Evolutionary conservation across 2,797 vertebrate genomes (phyloP).

Genomic region (Staurois parvus): DNA sequence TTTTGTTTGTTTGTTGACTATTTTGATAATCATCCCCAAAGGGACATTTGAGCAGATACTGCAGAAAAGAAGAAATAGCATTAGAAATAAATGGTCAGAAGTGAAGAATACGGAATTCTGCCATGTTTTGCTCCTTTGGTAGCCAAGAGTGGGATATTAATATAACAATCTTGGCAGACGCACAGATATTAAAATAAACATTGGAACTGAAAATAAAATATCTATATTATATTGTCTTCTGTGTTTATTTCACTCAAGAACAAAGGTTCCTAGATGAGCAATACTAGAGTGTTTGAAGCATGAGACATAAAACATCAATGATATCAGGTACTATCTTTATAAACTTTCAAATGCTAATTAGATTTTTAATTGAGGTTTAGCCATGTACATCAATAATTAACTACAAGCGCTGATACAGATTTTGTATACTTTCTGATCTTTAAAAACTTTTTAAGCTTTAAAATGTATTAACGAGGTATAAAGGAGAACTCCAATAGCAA

Average conservation of each 20-base stretch:
- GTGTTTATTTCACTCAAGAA: slow-evolving; percentile 1
- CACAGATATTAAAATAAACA: slow-evolving; percentile 1
- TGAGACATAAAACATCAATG: neutral
- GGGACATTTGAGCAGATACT: no score
- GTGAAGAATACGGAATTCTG: neutral
- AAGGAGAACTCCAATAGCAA: no score
- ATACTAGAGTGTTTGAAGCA: neutral
- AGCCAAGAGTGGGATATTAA: slow-evolving; percentile 32
- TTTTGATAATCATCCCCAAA: no score
- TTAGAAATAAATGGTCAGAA: neutral
- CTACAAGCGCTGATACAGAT: neutral
- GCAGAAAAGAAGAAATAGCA: no score
- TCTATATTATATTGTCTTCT: slow-evolving; percentile 35
- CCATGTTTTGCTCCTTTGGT: neutral
- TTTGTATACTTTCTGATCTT: neutral
- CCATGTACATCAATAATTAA: neutral
- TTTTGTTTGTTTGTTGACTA: no score
- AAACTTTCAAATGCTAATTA: slow-evolving; percentile 1
- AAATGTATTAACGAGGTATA: no score
- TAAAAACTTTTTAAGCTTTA: neutral
- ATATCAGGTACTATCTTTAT: neutral
- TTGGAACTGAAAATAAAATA: slow-evolving; percentile 20
- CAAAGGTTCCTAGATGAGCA: slow-evolving; percentile 2
- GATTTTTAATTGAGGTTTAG: neutral
- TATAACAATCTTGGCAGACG: slow-evolving; percentile 21